A percentile compares a stretch with the other conserved stretches of the same genome.
These are phyloP conservation scores for Amaurobius ferox DNA, from an alignment of 2,888 invertebrate species.

Conservation along the genomic window DNA sequence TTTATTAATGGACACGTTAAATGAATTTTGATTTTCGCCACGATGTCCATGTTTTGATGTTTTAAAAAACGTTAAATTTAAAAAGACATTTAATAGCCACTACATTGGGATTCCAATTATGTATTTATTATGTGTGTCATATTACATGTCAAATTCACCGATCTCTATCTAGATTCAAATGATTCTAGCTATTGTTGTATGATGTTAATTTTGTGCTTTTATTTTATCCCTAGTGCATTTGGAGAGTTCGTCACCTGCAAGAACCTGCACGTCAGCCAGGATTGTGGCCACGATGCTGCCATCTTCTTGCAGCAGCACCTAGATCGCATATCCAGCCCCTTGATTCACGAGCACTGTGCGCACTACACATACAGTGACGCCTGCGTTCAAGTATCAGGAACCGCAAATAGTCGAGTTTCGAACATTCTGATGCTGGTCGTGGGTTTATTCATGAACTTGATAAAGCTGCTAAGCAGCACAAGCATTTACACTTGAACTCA, in stretches of 20 bases:
- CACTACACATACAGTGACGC: conserved; percentile 73
- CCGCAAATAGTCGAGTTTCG: neutral
- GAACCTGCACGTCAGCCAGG: conserved; percentile 71
- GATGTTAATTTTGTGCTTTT: too few relatives aligned
- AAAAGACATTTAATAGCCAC: too few relatives aligned
- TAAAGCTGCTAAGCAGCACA: neutral
- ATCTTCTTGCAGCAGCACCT: conserved; percentile 73
- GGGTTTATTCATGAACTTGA: neutral
- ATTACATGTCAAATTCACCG: too few relatives aligned
- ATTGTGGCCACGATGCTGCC: conserved; percentile 73
- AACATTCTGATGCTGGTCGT: neutral
- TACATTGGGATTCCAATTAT: too few relatives aligned
- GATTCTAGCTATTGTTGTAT: too few relatives aligned
- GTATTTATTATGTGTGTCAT: too few relatives aligned
- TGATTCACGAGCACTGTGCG: conserved; percentile 73
- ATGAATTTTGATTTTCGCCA: too few relatives aligned
- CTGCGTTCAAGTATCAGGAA: conserved; percentile 38
- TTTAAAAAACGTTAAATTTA: too few relatives aligned
- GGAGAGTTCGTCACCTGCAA: conserved; percentile 74
- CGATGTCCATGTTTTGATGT: too few relatives aligned
- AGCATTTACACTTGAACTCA: too few relatives aligned
- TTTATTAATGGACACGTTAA: too few relatives aligned
- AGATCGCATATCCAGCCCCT: conserved; percentile 73
- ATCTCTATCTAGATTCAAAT: too few relatives aligned
- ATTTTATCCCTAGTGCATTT: conserved; percentile 66